Conservation (phyloP, 2,888 invertebrate genomes). For the Liodrosophila aerea region DNA sequence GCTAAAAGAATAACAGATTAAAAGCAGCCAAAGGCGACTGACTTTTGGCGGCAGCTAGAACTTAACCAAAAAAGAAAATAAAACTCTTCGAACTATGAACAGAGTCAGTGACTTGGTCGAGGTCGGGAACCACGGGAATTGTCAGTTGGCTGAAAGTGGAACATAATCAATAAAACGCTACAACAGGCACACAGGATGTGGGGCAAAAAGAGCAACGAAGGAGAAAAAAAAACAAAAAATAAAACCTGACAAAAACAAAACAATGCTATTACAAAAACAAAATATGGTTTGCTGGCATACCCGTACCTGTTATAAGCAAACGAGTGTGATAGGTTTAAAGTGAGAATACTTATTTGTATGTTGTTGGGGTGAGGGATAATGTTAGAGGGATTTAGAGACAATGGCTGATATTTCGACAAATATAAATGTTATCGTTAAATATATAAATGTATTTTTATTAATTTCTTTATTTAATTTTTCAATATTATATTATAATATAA, state of each 20-base stretch:
- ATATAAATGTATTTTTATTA: no score
- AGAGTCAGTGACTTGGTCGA: slow-evolving; percentile 5
- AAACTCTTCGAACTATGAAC: not conserved
- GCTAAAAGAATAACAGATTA: slow-evolving; percentile 31
- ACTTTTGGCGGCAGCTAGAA: slow-evolving; percentile 44
- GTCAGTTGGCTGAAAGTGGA: slow-evolving; percentile 42
- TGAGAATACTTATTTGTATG: no score
- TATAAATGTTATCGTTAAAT: no score
- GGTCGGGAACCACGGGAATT: slow-evolving; percentile 33
- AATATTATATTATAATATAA: no score
- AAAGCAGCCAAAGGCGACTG: slow-evolving; percentile 44
- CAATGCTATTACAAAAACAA: slow-evolving; percentile 19
- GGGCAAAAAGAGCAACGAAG: slow-evolving; percentile 17
- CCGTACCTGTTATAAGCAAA: not conserved
- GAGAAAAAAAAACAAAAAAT: slow-evolving; percentile 16
- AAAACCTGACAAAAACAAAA: slow-evolving; percentile 10
- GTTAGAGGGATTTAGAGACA: no score
- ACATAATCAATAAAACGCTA: slow-evolving; percentile 70
- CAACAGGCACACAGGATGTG: slow-evolving; percentile 52
- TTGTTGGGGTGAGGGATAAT: no score
- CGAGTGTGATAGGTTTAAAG: no score
- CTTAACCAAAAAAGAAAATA: not conserved
- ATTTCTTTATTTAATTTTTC: no score
- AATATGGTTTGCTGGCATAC: slow-evolving; percentile 20
- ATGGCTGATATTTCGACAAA: no score